These are phyloP conservation scores for Oncorhynchus kisutch DNA, from an alignment of 2,113 vertebrate genomes.

Conservation along the genomic window DNA sequence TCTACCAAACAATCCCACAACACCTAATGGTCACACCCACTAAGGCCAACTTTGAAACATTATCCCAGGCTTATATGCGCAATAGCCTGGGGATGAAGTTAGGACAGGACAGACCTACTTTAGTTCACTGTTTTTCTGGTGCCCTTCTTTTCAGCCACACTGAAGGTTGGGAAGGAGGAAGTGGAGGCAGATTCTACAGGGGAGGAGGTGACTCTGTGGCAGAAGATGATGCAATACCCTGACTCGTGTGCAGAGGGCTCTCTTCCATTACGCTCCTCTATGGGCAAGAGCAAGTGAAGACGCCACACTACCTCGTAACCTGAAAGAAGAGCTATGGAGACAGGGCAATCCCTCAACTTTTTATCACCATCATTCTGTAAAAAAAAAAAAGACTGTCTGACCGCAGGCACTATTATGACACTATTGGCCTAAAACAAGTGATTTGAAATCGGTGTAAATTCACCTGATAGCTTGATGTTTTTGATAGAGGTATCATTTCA, in stretches of 20 bases:
- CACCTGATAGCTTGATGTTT: background rate
- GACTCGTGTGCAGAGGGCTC: constrained; percentile 96
- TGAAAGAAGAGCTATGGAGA: background rate
- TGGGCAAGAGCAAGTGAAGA: constrained; percentile 81
- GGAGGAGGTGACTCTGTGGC: constrained; percentile 92
- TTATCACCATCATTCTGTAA: background rate
- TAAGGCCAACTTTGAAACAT: no score
- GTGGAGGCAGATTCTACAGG: constrained; percentile 88
- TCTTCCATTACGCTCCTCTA: constrained; percentile 85
- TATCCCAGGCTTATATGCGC: no score
- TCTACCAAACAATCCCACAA: no score
- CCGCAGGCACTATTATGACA: background rate
- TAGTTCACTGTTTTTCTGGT: background rate
- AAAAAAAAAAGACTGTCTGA: background rate
- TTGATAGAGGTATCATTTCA: background rate
- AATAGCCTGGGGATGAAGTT: no score
- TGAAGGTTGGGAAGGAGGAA: constrained; percentile 79
- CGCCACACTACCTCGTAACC: background rate
- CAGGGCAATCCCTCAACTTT: background rate
- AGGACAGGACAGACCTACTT: no score
- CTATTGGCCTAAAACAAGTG: background rate
- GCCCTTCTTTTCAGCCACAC: constrained; percentile 68
- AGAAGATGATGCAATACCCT: constrained; percentile 94
- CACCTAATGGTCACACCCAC: no score
- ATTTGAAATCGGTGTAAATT: no score